Percentiles rank a stretch among this genome's conserved stretches.
Evolutionary conservation across 2,888 invertebrate species (phyloP).

Genomic region (Morpho achilles): DNA sequence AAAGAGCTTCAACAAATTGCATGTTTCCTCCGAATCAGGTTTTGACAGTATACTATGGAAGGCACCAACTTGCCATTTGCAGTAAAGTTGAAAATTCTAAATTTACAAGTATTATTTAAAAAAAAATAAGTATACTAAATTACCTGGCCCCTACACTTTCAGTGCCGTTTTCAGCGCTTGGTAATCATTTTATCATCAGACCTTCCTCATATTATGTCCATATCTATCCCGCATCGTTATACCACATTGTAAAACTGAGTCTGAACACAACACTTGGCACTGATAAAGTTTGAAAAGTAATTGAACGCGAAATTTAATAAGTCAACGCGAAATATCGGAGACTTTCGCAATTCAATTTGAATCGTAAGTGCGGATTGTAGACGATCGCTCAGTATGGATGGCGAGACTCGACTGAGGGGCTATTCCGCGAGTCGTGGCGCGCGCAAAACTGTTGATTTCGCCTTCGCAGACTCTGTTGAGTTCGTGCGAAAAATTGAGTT

Average conservation of each 20-base stretch:
- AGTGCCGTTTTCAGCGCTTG: slow-evolving; percentile 36
- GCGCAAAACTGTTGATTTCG: slow-evolving; percentile 71
- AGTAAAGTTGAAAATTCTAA: too few species aligned
- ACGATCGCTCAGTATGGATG: slow-evolving; percentile 45
- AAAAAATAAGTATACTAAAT: slow-evolving; percentile 9
- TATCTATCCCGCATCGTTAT: slow-evolving; percentile 53
- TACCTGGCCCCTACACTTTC: slow-evolving; percentile 52
- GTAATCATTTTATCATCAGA: slow-evolving; percentile 53
- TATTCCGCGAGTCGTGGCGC: slow-evolving; percentile 43
- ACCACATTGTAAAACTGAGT: slow-evolving; percentile 50
- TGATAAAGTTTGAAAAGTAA: slow-evolving; percentile 16
- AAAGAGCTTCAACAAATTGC: too few species aligned
- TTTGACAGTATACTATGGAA: too few species aligned
- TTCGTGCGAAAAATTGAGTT: slow-evolving; percentile 41
- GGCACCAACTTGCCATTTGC: too few species aligned
- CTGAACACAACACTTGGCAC: slow-evolving; percentile 27
- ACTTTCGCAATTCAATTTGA: slow-evolving; percentile 17
- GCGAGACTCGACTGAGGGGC: slow-evolving; percentile 34
- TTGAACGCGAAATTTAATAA: background rate
- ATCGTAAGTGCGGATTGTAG: slow-evolving; percentile 18
- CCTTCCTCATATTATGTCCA: slow-evolving; percentile 33
- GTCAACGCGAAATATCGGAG: slow-evolving; percentile 32
- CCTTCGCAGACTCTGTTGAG: slow-evolving; percentile 38
- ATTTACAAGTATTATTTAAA: too few species aligned
- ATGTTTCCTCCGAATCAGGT: too few species aligned